Base-by-base conservation (phyloP, 2,113 vertebrate species). In the Gadus macrocephalus region DNA sequence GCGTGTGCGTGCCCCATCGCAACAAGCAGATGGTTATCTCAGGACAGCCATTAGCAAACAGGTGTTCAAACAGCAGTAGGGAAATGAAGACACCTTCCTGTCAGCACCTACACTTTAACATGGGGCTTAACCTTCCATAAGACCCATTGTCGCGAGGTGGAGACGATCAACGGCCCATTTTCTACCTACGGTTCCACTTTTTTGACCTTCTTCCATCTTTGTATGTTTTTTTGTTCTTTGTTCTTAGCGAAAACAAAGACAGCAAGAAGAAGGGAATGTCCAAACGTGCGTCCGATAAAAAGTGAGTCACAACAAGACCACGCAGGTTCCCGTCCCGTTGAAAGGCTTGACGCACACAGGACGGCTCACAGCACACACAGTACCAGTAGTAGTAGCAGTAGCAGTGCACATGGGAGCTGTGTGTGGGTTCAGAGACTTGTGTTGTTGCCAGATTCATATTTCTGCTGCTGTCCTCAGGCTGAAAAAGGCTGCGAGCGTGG, bases 171-270 rank as follows among this genome's bases (percentile, higher is more conserved):
- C 55, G 42, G 11, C 42, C 42, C 42, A 9, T 14, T 14, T 2
- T 9, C 2, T 49, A 58, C 55, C 38, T 6, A 4, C 15, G 31
- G 31, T 49, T 49, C 42, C 42, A 49, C n/a, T 49, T 49, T 49
- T 49, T 1, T 49, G 11, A 49, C 3, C 25, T 62, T 5, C 53
- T 61, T 58, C 25, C 55, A 64, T 17, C 27, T 15, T 15, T 73
- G 58, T 67, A 49, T 9, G 42, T 49, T 62, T 62, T 49, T 62
- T 62, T n/a, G n/a, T n/a, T n/a, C n/a, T 86, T 76, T 78, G 74
- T 83, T 82, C 61, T 62, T 85, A 98, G 96, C 71, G 93, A 95
- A 68, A 84, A 88, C 76, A 98, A 94, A 86, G 94, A 94, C 55
- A 82, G 90, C 25, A 97, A 94, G 87, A 98, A 94, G 88, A 94